A percentile compares a stretch with the other conserved stretches of the same genome.
phyloP scores from a whole-genome alignment of 2,888 invertebrate species.

The Oscheius sp. region DNA sequence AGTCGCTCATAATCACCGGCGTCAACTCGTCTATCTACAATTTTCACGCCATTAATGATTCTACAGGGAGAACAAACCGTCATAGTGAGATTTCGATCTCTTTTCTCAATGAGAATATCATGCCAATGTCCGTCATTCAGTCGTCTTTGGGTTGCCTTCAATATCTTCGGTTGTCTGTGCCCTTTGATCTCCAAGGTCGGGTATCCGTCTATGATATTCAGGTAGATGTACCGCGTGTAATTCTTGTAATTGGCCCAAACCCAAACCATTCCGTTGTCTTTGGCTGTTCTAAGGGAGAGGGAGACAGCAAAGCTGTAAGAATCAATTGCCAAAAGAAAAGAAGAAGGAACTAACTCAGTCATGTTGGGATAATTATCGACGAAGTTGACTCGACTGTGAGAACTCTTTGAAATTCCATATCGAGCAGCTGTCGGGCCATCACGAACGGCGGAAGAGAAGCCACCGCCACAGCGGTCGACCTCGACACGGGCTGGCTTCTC shows the following conservation, averaged over 20 bases:
- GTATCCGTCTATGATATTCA: conserved; percentile 66
- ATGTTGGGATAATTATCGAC: conserved; percentile 59
- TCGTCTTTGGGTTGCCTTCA: conserved; percentile 48
- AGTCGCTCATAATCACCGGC: conserved; percentile 57
- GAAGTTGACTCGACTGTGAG: conserved; percentile 68
- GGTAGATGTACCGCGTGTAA: conserved; percentile 66
- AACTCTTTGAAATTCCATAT: conserved; percentile 52
- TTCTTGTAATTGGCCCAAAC: conserved; percentile 72
- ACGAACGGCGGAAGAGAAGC: conserved; percentile 7
- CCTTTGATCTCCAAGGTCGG: conserved; percentile 66
- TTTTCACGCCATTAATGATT: not conserved
- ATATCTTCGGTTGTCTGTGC: conserved; percentile 62
- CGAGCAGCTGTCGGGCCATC: conserved; percentile 45
- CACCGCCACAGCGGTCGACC: conserved; percentile 29
- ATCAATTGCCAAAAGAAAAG: not conserved
- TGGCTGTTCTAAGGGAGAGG: conserved; percentile 58
- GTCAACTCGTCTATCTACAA: conserved; percentile 61
- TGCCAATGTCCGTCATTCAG: conserved; percentile 72
- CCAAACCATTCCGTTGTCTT: conserved; percentile 68
- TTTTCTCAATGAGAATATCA: conserved; percentile 58
- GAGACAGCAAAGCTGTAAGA: conserved; percentile 62
- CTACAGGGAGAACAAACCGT: conserved; percentile 26
- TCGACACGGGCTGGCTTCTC: not conserved
- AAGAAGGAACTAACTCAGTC: conserved; percentile 48
- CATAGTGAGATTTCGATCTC: conserved; percentile 43